phyloP scores from a whole-genome alignment of 2,888 invertebrate species.

The Crepidodera aurea region DNA sequence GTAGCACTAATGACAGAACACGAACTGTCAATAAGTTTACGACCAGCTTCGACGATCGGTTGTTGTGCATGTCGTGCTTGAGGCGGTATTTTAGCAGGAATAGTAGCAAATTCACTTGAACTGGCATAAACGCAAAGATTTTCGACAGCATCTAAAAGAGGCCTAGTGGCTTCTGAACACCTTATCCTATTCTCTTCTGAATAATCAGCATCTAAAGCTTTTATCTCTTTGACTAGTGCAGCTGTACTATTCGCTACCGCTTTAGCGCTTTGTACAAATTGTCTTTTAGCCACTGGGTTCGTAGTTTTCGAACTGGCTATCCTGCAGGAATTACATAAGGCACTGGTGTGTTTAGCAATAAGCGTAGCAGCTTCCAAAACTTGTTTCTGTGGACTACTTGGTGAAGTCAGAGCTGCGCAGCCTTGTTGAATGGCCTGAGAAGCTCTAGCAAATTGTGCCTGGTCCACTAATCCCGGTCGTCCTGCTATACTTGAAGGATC shows the following conservation, averaged over 20 bases:
- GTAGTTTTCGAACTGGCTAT: conserved; percentile 89
- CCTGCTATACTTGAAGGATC: conserved; percentile 91
- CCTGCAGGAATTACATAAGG: conserved; percentile 90
- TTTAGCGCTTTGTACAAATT: conserved; percentile 97
- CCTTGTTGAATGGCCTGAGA: conserved; percentile 90
- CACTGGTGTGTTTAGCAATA: conserved; percentile 95
- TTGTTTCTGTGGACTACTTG: conserved; percentile 79
- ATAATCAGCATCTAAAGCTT: conserved; percentile 86
- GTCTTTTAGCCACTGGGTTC: conserved; percentile 91
- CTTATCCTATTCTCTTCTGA: conserved; percentile 77
- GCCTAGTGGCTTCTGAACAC: conserved; percentile 81
- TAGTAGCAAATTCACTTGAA: conserved; percentile 90
- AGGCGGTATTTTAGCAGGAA: conserved; percentile 89
- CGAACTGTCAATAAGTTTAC: conserved; percentile 81
- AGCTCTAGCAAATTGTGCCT: conserved; percentile 86
- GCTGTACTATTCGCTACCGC: conserved; percentile 97
- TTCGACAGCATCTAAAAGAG: conserved; percentile 87
- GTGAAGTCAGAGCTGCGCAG: conserved; percentile 78
- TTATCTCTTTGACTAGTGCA: conserved; percentile 92
- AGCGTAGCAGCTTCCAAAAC: conserved; percentile 91
- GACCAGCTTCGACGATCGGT: conserved; percentile 86
- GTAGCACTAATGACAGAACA: conserved; percentile 91
- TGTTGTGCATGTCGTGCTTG: conserved; percentile 86
- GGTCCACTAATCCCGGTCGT: conserved; percentile 87
- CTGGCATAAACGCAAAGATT: conserved; percentile 92